phyloP scores from a whole-genome alignment of 2,888 invertebrate species.

The Macrophya annulata region DNA sequence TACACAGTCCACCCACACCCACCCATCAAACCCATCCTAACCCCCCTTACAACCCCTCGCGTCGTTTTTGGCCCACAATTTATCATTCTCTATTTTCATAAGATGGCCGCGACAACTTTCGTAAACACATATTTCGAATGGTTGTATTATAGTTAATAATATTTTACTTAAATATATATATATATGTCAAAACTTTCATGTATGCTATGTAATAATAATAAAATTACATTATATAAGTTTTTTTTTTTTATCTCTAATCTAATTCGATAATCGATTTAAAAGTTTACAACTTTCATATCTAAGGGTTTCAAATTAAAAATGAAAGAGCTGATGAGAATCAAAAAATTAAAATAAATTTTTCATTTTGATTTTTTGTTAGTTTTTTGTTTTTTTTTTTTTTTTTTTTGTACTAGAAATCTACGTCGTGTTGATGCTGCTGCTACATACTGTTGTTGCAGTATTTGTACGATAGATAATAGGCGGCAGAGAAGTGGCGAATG shows the following conservation, averaged over 20 bases:
- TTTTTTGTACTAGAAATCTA: no score
- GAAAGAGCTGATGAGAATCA: neutral
- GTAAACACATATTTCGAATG: constrained; percentile 44
- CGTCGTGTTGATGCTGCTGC: neutral
- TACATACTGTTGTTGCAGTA: neutral
- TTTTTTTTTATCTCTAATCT: no score
- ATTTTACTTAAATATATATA: neutral
- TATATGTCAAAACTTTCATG: neutral
- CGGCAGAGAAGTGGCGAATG: constrained; percentile 62
- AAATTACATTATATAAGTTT: no score
- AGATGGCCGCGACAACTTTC: constrained; percentile 48
- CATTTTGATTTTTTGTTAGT: no score
- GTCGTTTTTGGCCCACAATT: constrained; percentile 15
- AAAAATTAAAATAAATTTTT: constrained; percentile 1
- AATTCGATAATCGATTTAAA: no score
- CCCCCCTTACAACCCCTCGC: neutral
- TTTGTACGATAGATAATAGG: constrained; percentile 20
- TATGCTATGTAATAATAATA: no score
- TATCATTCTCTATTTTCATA: constrained; percentile 54
- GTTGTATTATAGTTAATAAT: neutral
- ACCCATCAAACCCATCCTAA: neutral
- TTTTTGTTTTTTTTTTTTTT: neutral
- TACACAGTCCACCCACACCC: constrained; percentile 47
- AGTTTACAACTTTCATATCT: no score
- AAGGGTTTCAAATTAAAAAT: neutral